Base-by-base conservation (phyloP, 2,797 vertebrate species). In the Ctenopoma kingsleyae region DNA sequence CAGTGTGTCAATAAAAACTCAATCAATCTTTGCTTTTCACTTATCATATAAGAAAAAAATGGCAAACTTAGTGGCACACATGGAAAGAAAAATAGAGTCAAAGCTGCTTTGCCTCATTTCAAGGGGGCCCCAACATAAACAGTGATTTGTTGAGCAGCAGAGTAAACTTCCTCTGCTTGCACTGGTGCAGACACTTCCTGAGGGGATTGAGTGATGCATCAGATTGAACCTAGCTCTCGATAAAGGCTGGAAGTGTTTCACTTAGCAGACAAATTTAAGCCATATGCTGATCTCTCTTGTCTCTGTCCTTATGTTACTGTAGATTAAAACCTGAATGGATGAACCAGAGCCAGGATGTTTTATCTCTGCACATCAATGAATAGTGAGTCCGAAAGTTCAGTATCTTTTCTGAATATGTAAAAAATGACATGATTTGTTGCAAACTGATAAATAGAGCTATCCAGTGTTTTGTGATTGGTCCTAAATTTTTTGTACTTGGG, bases 81-180 rank as follows among this genome's bases (percentile, higher is more conserved):
- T 56, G 30, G 25, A 78, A 40, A 69, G 25, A 22, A 65, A 47
- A 58, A 57, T 56, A n/a, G 6, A 67, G 67, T 80, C 66, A 77
- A 67, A 76, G 66, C 78, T 40, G 57, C 79, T 73, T 44, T 56
- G 65, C 76, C 72, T 80, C 70, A 67, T 69, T 40, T 53, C 56
- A 55, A 78, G 76, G 86, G 62, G 83, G 83, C 88, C 87, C 86
- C 91, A 90, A 84, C 83, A 81, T 84, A 93, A 94, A 93, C 91
- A 93, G 71, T 38, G 73, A 88, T 88, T 82, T 84, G 75, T 80
- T 87, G 72, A 84, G 76, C 89, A 67, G 78, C 79, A 80, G 85
- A 76, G 69, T 91, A 87, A 89, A 92, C 88, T 90, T 93, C 89
- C 90, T 89, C 65, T 86, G 82, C 79, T 80, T 82, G 86, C 88